Conservation (phyloP, 1,140 invertebrate species). For the Drosophila sp. region DNA sequence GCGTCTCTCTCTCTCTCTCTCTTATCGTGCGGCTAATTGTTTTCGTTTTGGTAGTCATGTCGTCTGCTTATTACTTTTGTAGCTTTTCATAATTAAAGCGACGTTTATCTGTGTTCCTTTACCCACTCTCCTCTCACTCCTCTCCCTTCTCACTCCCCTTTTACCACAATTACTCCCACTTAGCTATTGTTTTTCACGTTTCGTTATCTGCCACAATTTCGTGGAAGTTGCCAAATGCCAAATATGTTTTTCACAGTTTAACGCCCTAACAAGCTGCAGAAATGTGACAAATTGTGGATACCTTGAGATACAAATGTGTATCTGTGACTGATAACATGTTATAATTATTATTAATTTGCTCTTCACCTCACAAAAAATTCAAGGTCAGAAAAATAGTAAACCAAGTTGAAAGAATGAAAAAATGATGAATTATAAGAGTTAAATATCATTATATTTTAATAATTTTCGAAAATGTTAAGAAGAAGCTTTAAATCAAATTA, state of each 20-base stretch:
- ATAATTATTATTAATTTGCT: slow-evolving; percentile 64
- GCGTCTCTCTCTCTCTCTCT: no score
- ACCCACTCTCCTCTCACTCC: neutral
- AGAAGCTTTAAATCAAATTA: no score
- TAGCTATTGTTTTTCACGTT: slow-evolving; percentile 21
- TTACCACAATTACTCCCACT: neutral
- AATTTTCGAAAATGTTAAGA: no score
- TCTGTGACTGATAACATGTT: slow-evolving; percentile 35
- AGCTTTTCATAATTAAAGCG: slow-evolving; percentile 68
- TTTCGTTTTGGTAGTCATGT: slow-evolving; percentile 72
- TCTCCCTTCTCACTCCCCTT: neutral
- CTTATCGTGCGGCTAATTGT: slow-evolving; percentile 79
- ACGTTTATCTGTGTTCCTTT: slow-evolving; percentile 54
- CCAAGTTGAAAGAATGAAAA: neutral
- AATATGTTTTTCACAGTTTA: slow-evolving; percentile 16
- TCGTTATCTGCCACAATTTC: slow-evolving; percentile 45
- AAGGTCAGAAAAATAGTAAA: slow-evolving; percentile 4
- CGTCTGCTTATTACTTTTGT: slow-evolving; percentile 72
- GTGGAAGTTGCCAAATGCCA: slow-evolving; percentile 32
- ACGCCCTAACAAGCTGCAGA: slow-evolving; percentile 43
- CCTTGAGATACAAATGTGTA: slow-evolving; percentile 67
- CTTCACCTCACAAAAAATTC: slow-evolving; percentile 20
- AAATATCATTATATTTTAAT: neutral
- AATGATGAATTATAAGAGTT: neutral
- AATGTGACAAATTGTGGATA: slow-evolving; percentile 24